Base-by-base conservation (phyloP, 1,140 invertebrate genomes). In the Polypedilum pembai region DNA sequence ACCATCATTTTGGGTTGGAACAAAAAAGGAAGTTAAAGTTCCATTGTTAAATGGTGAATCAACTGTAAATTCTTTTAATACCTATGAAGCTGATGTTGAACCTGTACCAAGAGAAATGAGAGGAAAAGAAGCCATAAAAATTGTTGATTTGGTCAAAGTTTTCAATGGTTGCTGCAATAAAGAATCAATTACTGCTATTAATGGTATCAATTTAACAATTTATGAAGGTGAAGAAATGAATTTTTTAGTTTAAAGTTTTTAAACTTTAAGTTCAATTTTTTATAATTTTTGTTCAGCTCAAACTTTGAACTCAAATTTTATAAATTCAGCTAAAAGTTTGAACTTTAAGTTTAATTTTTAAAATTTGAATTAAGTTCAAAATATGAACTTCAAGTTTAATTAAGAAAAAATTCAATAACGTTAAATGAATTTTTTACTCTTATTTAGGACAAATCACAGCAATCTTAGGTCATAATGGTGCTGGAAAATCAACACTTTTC, bases 51-150 rank as follows among this genome's bases (percentile, higher is more conserved):
- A 89, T 76, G 88, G 88, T 12, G 87, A 88, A 74, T 86, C 87
- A 0, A 78, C 63, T 77, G 81, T 78, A 21, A 84, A 84, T 56
- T 85, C 85, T 2, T 84, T 89, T 75, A 87, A 88, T 75, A 87
- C 87, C 40, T 83, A 81, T 12, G 86, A 86, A 75, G 85, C 86
- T 74, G 90, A 93, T 78, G 86, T 93, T 4, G 92, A 94, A 79
- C 87, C 88, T 10, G 89, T 92, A 1, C 86, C 90, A 3, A 85
- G 83, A 41, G 89, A 91, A 78, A 86, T 92, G 79, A 87, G 87
- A 76, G 88, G 88, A 8, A 88, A 88, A 77, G 90, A 91, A 82
- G 91, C 89, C 0, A 91, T 93, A 73, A 85, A 87, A 77, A 92
- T 93, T 77, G 87, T 89, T 0, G 88, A 91, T 76, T 82, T 94